Conservation (phyloP, 1,140 invertebrate genomes). For the Cydia amplana region DNA sequence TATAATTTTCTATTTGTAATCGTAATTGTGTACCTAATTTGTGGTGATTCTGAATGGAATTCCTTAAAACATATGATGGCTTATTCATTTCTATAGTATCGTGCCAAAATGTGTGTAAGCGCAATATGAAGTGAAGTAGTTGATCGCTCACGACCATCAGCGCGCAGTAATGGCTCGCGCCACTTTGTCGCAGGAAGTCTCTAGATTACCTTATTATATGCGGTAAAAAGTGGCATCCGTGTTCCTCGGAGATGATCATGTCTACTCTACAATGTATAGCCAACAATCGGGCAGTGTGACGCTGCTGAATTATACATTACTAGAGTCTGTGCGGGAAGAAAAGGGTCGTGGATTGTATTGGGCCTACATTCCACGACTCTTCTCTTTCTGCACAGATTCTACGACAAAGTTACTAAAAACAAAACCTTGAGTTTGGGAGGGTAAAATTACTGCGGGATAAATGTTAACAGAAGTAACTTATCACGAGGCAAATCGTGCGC, state of each 20-base stretch:
- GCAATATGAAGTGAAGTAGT: slow-evolving; percentile 15
- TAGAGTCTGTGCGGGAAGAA: too few species aligned
- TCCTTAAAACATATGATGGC: too few species aligned
- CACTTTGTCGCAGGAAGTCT: slow-evolving; percentile 69
- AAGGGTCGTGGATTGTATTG: too few species aligned
- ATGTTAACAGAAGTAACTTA: slow-evolving; percentile 43
- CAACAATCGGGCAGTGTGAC: not conserved
- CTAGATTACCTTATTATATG: slow-evolving; percentile 73
- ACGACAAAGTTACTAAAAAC: not conserved
- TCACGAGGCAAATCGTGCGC: slow-evolving; percentile 53
- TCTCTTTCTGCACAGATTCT: too few species aligned
- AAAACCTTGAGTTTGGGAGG: not conserved
- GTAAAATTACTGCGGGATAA: not conserved
- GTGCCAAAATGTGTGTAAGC: not conserved
- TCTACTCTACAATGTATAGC: slow-evolving; percentile 5
- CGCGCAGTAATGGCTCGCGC: slow-evolving; percentile 45
- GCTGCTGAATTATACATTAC: not conserved
- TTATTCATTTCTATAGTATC: not conserved
- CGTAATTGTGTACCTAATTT: too few species aligned
- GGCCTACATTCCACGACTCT: too few species aligned
- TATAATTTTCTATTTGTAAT: too few species aligned
- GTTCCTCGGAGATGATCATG: slow-evolving; percentile 22
- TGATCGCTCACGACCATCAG: slow-evolving; percentile 46
- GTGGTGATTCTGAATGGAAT: too few species aligned
- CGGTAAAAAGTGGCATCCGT: slow-evolving; percentile 66